A percentile compares a stretch with the other conserved stretches of the same genome.
Conservation (phyloP, 2,113 vertebrate species). For the Ranitomeya variabilis region DNA sequence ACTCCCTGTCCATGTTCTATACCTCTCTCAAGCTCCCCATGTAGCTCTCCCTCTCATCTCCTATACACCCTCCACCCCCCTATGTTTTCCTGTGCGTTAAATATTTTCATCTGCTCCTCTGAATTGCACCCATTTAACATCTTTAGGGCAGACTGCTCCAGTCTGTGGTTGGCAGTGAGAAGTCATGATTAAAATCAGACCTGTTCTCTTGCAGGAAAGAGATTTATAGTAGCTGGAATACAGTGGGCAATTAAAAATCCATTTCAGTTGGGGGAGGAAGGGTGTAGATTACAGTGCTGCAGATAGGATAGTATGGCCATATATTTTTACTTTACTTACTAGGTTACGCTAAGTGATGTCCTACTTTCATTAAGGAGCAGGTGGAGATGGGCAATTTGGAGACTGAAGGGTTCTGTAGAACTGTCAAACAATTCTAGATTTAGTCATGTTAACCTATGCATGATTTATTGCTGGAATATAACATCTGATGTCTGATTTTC, state of each 20-base stretch:
- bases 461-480: background rate
- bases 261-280: constrained; percentile 22
- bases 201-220: constrained; percentile 35
- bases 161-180: constrained; percentile 46
- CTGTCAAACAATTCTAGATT: background rate
- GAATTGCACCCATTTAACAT: constrained; percentile 55
- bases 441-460: background rate
- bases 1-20: background rate
- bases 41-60: constrained; percentile 35
- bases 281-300: background rate
- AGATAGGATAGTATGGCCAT: background rate
- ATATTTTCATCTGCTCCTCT: constrained; percentile 52
- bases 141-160: constrained; percentile 49
- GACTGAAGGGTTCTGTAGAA: background rate
- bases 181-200: constrained; percentile 51
- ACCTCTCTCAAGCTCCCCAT: background rate
- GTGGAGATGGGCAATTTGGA: background rate
- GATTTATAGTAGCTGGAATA: constrained; percentile 36
- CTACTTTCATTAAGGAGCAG: background rate
- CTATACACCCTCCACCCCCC: background rate
- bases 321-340: background rate
- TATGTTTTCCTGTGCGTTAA: constrained; percentile 48
- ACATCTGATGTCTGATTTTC: background rate
- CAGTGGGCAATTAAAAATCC: constrained; percentile 44
- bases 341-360: background rate